These are phyloP conservation scores for Anabacerthia variegaticeps DNA, from an alignment of 2,797 vertebrate species.

Conservation along the genomic window DNA sequence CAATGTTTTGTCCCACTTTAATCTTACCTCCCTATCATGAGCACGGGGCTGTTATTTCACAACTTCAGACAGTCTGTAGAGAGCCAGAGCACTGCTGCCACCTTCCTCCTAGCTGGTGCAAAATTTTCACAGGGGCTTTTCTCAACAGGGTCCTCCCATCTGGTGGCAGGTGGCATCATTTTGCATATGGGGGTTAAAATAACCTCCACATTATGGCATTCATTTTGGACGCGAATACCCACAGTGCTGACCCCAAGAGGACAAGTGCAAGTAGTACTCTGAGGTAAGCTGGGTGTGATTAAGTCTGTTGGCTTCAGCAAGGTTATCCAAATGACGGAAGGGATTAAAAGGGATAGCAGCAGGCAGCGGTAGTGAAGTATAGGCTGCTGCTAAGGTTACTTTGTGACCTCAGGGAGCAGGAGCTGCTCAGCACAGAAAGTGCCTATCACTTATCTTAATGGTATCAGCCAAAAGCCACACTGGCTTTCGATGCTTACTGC, in stretches of 20 bases:
- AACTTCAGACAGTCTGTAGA: neutral
- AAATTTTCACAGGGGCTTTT: neutral
- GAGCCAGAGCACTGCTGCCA: neutral
- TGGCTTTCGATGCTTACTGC: neutral
- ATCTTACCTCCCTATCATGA: neutral
- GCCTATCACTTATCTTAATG: neutral
- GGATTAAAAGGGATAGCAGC: conserved; percentile 10
- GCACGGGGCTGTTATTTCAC: neutral
- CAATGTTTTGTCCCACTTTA: neutral
- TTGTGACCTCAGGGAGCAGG: neutral
- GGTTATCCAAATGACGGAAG: conserved; percentile 13
- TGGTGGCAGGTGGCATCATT: too few species aligned
- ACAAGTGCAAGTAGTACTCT: neutral
- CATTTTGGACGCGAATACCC: neutral
- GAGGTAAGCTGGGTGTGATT: neutral
- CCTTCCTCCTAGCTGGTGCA: neutral
- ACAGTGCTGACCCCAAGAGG: neutral
- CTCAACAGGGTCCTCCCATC: neutral
- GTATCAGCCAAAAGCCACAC: neutral
- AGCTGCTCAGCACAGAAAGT: neutral
- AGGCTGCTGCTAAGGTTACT: neutral
- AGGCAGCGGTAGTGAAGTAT: neutral
- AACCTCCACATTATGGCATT: neutral
- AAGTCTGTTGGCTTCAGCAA: neutral
- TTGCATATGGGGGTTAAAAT: neutral